Percentiles rank a stretch among this genome's conserved stretches.
phyloP scores from a whole-genome alignment of 2,888 invertebrate genomes.

The Drosophila putrida region DNA sequence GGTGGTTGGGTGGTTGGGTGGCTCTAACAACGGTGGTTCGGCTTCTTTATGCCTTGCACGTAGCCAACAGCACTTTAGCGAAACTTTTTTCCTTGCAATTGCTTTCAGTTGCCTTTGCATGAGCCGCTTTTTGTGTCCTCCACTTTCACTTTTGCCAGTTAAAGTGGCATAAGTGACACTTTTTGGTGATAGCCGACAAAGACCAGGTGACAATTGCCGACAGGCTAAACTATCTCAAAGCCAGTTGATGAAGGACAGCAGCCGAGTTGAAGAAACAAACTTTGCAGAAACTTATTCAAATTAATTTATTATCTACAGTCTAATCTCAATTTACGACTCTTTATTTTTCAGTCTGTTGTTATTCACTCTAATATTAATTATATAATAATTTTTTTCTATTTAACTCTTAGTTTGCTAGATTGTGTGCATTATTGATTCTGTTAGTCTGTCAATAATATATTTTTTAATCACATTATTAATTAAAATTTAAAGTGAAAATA shows the following conservation, averaged over 20 bases:
- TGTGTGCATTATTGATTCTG: no score
- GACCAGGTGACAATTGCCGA: slow-evolving; percentile 37
- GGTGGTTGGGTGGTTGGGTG: slow-evolving; percentile 5
- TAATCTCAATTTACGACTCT: no score
- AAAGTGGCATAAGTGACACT: slow-evolving; percentile 52
- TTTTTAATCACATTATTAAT: no score
- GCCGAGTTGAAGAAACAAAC: not conserved
- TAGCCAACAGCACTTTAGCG: slow-evolving; percentile 51
- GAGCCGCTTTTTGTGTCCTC: slow-evolving; percentile 18
- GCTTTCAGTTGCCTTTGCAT: slow-evolving; percentile 44
- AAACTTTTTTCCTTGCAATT: slow-evolving; percentile 33
- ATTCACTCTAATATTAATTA: no score
- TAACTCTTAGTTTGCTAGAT: no score
- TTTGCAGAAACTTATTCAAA: not conserved
- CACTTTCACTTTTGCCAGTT: slow-evolving; percentile 43
- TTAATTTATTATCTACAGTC: no score
- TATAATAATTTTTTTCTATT: no score
- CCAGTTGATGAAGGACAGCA: not conserved
- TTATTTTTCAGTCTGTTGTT: no score
- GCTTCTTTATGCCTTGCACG: slow-evolving; percentile 61
- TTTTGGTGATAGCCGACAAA: slow-evolving; percentile 22
- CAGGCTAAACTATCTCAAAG: not conserved
- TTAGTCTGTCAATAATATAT: no score
- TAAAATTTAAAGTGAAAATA: no score
- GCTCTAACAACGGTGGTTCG: slow-evolving; percentile 11